A percentile compares a stretch with the other conserved stretches of the same genome.
phyloP scores from a whole-genome alignment of 2,888 invertebrate species.

The Dinocampus coccinellae region DNA sequence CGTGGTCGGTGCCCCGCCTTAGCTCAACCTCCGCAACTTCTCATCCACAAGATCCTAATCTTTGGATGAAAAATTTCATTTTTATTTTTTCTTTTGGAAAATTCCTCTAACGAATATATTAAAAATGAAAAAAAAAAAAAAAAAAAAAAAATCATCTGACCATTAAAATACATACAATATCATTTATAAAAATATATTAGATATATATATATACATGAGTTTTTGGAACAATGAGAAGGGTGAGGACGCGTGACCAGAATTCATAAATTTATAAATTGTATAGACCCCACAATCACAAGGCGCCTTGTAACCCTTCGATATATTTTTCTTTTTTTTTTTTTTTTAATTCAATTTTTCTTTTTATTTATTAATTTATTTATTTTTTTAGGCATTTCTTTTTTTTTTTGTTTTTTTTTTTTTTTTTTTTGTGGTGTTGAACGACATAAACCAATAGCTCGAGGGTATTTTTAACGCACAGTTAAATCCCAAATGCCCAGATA shows the following conservation, averaged over 20 bases:
- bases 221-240: conserved; percentile 7
- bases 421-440: conserved; percentile 7
- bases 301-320: conserved; percentile 34
- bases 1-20: conserved; percentile 50
- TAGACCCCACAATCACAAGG: conserved; percentile 30
- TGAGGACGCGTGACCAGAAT: conserved; percentile 50
- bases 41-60: conserved; percentile 31
- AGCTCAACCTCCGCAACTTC: conserved; percentile 28
- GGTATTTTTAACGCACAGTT: neutral
- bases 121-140: too few species aligned
- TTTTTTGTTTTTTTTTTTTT: neutral
- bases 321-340: conserved; percentile 3
- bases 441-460: conserved; percentile 19
- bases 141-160: conserved; percentile 7
- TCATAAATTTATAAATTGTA: conserved; percentile 48
- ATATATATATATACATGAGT: conserved; percentile 19
- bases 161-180: conserved; percentile 27
- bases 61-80: conserved; percentile 7
- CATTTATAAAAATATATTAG: conserved; percentile 34
- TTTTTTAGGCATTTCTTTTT: neutral
- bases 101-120: too few species aligned
- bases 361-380: neutral
- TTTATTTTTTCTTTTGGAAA: conserved; percentile 5
- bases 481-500: neutral
- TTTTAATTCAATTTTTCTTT: neutral